A percentile compares a stretch with the other conserved stretches of the same genome.
phyloP scores from a whole-genome alignment of 1,140 invertebrate genomes.

The Pachypsylla venusta region DNA sequence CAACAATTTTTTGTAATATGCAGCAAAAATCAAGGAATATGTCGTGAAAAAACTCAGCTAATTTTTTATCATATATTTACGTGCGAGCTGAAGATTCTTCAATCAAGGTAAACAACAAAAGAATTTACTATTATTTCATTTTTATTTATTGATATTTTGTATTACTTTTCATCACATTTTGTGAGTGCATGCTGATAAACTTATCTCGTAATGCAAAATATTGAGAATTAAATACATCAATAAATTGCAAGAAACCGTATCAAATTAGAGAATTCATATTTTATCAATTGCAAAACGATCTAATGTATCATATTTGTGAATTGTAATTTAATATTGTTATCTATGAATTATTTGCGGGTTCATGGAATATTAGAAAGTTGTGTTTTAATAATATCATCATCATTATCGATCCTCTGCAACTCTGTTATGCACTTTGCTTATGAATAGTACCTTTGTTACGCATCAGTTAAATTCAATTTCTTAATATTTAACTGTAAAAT shows the following conservation, averaged over 20 bases:
- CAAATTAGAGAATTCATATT: not conserved
- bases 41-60: not conserved
- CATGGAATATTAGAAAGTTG: no score
- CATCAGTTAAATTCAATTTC: no score
- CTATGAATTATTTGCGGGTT: no score
- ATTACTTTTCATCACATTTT: not conserved
- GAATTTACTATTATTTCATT: not conserved
- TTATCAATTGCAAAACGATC: no score
- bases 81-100: not conserved
- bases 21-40: slow-evolving; percentile 4
- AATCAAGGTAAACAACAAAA: not conserved
- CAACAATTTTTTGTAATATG: slow-evolving; percentile 8
- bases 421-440: no score
- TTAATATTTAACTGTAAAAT: no score
- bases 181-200: not conserved
- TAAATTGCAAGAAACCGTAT: not conserved
- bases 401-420: no score
- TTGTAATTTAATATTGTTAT: no score
- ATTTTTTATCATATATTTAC: not conserved
- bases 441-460: no score
- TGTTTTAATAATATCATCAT: no score
- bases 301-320: no score
- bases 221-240: not conserved
- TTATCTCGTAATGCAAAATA: not conserved
- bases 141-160: not conserved